A percentile compares a stretch with the other conserved stretches of the same genome.
Conservation (phyloP, 2,888 invertebrate species). For the Amiota communis region DNA sequence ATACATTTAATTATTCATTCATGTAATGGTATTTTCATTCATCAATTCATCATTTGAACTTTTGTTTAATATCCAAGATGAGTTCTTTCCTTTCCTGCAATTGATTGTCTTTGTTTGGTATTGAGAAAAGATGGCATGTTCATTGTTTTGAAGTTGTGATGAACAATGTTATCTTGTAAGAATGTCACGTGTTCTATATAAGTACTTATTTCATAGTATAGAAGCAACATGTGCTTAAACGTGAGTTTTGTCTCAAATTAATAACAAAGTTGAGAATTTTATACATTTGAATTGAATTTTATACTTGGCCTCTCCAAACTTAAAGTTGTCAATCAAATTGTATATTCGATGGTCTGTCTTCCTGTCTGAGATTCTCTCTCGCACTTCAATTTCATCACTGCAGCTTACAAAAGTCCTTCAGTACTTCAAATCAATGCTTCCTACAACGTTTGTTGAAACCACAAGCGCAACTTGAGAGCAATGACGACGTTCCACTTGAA, state of each 20-base stretch:
- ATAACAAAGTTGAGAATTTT: too few species aligned
- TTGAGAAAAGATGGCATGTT: too few species aligned
- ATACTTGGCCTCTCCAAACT: neutral
- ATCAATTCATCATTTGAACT: neutral
- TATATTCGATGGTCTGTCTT: neutral
- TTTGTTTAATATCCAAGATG: neutral
- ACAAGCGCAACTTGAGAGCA: constrained; percentile 28
- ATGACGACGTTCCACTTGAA: constrained; percentile 63
- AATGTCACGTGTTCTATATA: too few species aligned
- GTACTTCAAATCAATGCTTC: constrained; percentile 14
- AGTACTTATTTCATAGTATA: too few species aligned
- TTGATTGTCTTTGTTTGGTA: neutral
- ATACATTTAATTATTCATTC: neutral
- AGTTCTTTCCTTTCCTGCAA: neutral
- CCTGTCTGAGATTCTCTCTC: neutral
- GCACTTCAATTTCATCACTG: neutral
- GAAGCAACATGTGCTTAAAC: too few species aligned
- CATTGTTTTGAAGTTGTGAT: too few species aligned
- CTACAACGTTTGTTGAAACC: constrained; percentile 31
- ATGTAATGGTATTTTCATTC: neutral
- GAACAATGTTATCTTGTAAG: too few species aligned
- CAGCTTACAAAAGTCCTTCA: constrained; percentile 15
- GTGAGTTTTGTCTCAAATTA: too few species aligned
- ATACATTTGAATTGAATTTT: too few species aligned
- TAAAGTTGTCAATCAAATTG: neutral